Evolutionary conservation across 2,113 vertebrate genomes (phyloP), one percentile per base, ranked within the genome.

Genomic region (Pseudorhombus dupliciocellatus): DNA sequence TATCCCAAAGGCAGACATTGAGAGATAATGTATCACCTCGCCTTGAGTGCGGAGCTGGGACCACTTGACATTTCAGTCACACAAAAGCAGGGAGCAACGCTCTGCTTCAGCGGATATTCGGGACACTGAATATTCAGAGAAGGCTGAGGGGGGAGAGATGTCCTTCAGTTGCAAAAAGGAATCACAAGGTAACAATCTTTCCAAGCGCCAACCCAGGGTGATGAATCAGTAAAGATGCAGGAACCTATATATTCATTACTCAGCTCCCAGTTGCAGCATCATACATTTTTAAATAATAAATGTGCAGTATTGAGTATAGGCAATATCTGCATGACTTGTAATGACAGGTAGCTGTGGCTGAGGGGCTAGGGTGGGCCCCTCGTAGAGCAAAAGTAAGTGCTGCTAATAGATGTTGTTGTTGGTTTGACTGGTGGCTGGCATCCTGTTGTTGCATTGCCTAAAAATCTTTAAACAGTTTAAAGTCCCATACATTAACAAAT

Each of bases 41-140:
- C 70, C 57, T 46, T 73, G 84, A 85, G 79, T 59, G 75, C 21
- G 61, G 79, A 83, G 66, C 58, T 0, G 20, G 21, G 62, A 77
- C 48, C 80, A 82, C 75, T 85, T 87, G 84, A 90, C 87, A 81
- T 90, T 88, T 84, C 67, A 75, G 77, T 85, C 72, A 67, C 63
- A 81, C 81, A 54, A 81, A 87, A 83, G 69, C 64, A 73, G 66
- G 60, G 51, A 83, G 63, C 40, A 73, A 69, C 22, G 84, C 75
- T 73, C 48, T 72, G 89, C 80, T 84, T 69, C 80, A 80, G 66
- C 54, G 46, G 77, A 61, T 81, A 84, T 87, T 75, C 70, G 58
- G 86, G 79, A 81, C 82, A 66, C 64, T 57, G 83, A 77, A 83
- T 87, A 84, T 78, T 78, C 64, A 80, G 59, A 88, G 73, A 66